A percentile compares a stretch with the other conserved stretches of the same genome.
phyloP scores from a whole-genome alignment of 92 coral and sea anemone genomes.

The Actinostola sp. region DNA sequence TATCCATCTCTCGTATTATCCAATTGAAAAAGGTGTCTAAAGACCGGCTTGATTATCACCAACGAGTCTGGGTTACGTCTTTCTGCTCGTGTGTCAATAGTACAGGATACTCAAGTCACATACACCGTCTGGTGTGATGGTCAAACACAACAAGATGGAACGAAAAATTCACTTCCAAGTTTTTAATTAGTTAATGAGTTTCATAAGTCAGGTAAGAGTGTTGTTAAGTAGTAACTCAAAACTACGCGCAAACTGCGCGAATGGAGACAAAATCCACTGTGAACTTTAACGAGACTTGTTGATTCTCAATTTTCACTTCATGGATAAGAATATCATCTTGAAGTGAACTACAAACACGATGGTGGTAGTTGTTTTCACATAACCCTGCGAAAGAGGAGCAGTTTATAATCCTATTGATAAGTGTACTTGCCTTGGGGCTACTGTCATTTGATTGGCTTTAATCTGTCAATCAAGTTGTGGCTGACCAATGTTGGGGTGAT shows the following conservation, averaged over 20 bases:
- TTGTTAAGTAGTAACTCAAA: too few relatives aligned
- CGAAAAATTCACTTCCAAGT: conserved; percentile 16
- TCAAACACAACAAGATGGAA: not conserved
- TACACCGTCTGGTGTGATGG: not conserved
- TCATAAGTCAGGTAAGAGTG: conserved; percentile 15
- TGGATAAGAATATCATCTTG: too few relatives aligned
- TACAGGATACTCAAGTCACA: conserved; percentile 9
- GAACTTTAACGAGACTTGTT: too few relatives aligned
- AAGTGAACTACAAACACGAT: not conserved
- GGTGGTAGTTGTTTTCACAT: not conserved
- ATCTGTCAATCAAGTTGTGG: conserved; percentile 39
- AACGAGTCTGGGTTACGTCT: conserved; percentile 16
- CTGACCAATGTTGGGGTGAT: conserved; percentile 15
- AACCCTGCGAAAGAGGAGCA: conserved; percentile 21
- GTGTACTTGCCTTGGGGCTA: conserved; percentile 27
- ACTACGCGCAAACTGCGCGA: too few relatives aligned
- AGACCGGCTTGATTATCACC: conserved; percentile 5
- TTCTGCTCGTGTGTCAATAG: not conserved
- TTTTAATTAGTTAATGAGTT: conserved; percentile 37
- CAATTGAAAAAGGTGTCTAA: conserved; percentile 27
- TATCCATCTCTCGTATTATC: conserved; percentile 68
- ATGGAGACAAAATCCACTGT: too few relatives aligned
- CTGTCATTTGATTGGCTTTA: conserved; percentile 25
- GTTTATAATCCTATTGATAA: conserved; percentile 43
- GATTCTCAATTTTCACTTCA: too few relatives aligned